Conservation (phyloP, 2,888 invertebrate species). For the Sinotaia quadrata region DNA sequence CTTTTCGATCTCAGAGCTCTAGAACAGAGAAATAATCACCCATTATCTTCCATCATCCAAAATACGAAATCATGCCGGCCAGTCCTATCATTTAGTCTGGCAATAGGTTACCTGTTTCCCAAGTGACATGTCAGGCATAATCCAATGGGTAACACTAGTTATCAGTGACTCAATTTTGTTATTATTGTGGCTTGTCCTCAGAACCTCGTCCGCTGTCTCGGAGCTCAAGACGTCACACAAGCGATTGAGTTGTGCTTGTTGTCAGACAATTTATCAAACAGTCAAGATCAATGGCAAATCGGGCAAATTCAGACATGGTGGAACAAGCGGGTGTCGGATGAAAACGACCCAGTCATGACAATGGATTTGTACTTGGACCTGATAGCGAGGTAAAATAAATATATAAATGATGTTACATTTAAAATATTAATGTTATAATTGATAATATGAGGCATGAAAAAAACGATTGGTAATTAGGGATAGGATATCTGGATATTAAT, state of each 20-base stretch:
- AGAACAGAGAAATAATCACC: too few species aligned
- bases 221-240: not conserved
- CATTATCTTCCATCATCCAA: too few species aligned
- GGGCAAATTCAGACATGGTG: not conserved
- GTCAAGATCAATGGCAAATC: not conserved
- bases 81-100: not conserved
- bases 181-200: too few species aligned
- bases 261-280: slow-evolving; percentile 5
- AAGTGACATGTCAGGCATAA: not conserved
- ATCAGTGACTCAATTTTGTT: too few species aligned
- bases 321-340: not conserved
- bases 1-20: too few species aligned
- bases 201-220: not conserved
- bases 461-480: too few species aligned
- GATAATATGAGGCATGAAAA: too few species aligned
- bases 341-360: not conserved
- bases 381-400: slow-evolving; percentile 15
- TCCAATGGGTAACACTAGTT: too few species aligned
- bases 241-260: slow-evolving; percentile 11
- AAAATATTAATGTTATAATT: too few species aligned
- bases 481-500: too few species aligned
- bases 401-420: too few species aligned
- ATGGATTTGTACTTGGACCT: not conserved
- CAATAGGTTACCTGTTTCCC: not conserved
- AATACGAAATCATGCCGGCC: too few species aligned